phyloP scores from a whole-genome alignment of 2,113 vertebrate genomes.

The Melanerpes aurifrons region DNA sequence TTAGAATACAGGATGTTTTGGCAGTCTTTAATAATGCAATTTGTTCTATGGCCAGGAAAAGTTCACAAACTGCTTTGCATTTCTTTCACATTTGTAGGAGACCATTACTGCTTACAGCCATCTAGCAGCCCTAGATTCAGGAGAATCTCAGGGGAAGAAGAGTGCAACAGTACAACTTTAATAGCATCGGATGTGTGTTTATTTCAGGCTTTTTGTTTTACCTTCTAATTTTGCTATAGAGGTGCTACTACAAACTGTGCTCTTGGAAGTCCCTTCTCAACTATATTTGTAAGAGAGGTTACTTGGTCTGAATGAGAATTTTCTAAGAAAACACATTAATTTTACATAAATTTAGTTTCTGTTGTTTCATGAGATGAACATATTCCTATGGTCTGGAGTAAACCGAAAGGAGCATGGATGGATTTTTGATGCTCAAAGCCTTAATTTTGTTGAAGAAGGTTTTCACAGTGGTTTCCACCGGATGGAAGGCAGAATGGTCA shows the following conservation, averaged over 20 bases:
- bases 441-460: background rate
- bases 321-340: background rate
- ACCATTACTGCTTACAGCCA: slow-evolving; percentile 10
- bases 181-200: background rate
- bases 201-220: background rate
- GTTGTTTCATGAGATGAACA: background rate
- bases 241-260: background rate
- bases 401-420: background rate
- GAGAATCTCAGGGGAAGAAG: background rate
- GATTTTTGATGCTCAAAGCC: background rate
- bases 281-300: background rate
- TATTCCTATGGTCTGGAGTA: background rate
- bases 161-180: background rate
- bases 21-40: slow-evolving; percentile 17
- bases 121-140: slow-evolving; percentile 42
- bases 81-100: slow-evolving; percentile 51
- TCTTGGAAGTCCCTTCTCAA: background rate
- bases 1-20: slow-evolving; percentile 23
- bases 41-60: background rate
- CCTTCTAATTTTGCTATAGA: background rate
- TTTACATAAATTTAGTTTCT: background rate
- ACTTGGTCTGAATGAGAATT: background rate
- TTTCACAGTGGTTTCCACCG: background rate
- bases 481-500: too few relatives aligned
- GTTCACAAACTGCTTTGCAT: slow-evolving; percentile 46